Base-by-base conservation (phyloP, 92 coral and sea anemone species). In the Palythoa grandis region DNA sequence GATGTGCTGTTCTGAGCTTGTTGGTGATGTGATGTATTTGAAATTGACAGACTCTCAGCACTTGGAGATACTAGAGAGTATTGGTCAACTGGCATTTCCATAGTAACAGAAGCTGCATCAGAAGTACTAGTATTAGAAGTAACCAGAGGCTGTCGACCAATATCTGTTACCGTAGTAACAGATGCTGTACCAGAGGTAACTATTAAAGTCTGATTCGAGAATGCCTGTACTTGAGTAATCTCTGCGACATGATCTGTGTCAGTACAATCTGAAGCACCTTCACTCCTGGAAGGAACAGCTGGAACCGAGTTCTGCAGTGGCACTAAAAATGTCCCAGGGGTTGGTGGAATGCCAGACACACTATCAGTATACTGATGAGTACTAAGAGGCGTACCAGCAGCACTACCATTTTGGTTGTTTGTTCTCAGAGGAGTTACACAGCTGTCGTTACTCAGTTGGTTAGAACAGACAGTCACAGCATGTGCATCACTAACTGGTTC, bases 241-340 rank as follows among this genome's bases (percentile, higher is more conserved):
- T 47, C 63, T 7, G 12, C 37, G 11, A 40, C 19, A 24, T 22
- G n/a, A 79, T 67, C 22, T 20, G 74, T n/a, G 15, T 48, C 50
- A 24, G 82, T 16, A 29, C 15, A 24, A 17, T 1, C 23, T 5
- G 29, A 52, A 10, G n/a, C 52, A 35, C 14, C 65, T 22, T 52
- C 61, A 66, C 11, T 29, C n/a, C 13, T 48, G 22, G 85, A 37
- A 63, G 7, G 69, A 11, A 63, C 4, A 63, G 69, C 23, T 65
- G 47, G 24, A 23, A 12, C 38, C 17, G 72, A 80, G 74, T 43
- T 65, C 35, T 47, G 74, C 3, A 11, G 66, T 24, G 50, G 6
- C 38, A 67, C 11, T 66, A 66, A 80, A 80, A 66, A 80, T 67
- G 60, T 53, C 38, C 85, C 85, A 43, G 85, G 74, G 0, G 85